These are phyloP conservation scores for Exaiptasia diaphana DNA, from an alignment of 64 coral and sea anemone genomes.

Conservation along the genomic window DNA sequence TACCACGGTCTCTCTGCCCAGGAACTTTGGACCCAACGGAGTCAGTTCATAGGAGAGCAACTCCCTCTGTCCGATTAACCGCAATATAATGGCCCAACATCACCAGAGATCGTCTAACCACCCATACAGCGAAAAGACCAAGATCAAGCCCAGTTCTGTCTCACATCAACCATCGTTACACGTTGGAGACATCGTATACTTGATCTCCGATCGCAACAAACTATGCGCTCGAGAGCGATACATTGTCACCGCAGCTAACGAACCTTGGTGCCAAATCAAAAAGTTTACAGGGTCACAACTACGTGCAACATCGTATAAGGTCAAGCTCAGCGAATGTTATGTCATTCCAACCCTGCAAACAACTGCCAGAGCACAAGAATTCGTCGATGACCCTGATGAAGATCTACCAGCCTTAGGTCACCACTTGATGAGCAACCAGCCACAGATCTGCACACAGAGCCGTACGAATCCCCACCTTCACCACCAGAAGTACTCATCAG, in stretches of 20 bases:
- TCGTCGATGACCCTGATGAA: no score
- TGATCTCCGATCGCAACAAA: conserved; percentile 19
- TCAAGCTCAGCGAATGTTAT: conserved; percentile 36
- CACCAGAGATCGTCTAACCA: not conserved
- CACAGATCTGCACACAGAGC: no score
- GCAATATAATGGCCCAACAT: conserved; percentile 39
- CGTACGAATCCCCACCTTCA: no score
- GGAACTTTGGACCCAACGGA: conserved; percentile 54
- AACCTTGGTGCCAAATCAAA: conserved; percentile 30
- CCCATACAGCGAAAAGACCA: conserved; percentile 39
- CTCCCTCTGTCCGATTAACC: conserved; percentile 34
- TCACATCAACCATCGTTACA: not conserved
- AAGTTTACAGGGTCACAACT: conserved; percentile 31
- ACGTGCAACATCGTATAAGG: conserved; percentile 38
- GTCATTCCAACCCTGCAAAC: not conserved
- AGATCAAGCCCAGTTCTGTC: not conserved
- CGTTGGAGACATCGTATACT: conserved; percentile 40
- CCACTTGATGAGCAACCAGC: no score
- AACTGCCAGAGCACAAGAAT: no score
- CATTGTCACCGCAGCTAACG: not conserved
- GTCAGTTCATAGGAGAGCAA: conserved; percentile 45
- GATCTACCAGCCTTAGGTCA: no score
- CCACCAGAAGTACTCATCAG: no score
- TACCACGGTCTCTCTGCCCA: conserved; percentile 18
- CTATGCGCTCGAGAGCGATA: conserved; percentile 35